Evolutionary conservation across 2,888 invertebrate species (phyloP).

Genomic region (Esperia sulphurella): DNA sequence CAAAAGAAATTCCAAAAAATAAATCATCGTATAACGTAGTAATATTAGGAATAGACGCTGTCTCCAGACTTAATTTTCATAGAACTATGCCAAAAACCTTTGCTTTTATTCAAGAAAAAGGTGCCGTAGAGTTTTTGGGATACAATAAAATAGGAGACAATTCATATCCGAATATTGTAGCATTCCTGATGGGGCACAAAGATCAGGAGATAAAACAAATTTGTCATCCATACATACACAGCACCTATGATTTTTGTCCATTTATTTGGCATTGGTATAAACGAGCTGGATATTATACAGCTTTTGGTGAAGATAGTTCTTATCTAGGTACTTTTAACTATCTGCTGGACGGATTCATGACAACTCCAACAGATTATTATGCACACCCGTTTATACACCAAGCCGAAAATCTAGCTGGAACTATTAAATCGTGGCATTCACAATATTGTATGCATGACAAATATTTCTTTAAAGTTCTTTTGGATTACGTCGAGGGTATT

Average conservation of each 20-base stretch:
- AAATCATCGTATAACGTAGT: slow-evolving; percentile 80
- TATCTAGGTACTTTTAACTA: slow-evolving; percentile 12
- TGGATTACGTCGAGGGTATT: slow-evolving; percentile 83
- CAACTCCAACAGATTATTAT: slow-evolving; percentile 88
- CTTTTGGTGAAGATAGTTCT: slow-evolving; percentile 88
- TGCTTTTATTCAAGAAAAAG: slow-evolving; percentile 74
- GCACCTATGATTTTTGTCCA: slow-evolving; percentile 84
- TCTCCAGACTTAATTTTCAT: slow-evolving; percentile 90
- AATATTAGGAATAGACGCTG: slow-evolving; percentile 89
- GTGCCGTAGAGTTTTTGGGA: slow-evolving; percentile 87
- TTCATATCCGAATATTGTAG: slow-evolving; percentile 92
- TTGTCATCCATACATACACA: slow-evolving; percentile 76
- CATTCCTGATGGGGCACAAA: slow-evolving; percentile 84
- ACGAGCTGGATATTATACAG: slow-evolving; percentile 82
- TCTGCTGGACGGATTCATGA: slow-evolving; percentile 62
- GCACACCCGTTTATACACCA: slow-evolving; percentile 83
- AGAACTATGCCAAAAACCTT: slow-evolving; percentile 88
- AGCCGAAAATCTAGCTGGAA: slow-evolving; percentile 76
- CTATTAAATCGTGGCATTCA: slow-evolving; percentile 69
- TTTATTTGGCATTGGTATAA: slow-evolving; percentile 89
- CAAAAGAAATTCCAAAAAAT: slow-evolving; percentile 7
- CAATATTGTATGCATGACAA: slow-evolving; percentile 82
- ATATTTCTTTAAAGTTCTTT: slow-evolving; percentile 80
- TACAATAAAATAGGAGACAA: slow-evolving; percentile 96
- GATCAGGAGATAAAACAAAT: slow-evolving; percentile 76